These are phyloP conservation scores for Pseudorhombus dupliciocellatus DNA, from an alignment of 2,113 vertebrate species.

Conservation along the genomic window DNA sequence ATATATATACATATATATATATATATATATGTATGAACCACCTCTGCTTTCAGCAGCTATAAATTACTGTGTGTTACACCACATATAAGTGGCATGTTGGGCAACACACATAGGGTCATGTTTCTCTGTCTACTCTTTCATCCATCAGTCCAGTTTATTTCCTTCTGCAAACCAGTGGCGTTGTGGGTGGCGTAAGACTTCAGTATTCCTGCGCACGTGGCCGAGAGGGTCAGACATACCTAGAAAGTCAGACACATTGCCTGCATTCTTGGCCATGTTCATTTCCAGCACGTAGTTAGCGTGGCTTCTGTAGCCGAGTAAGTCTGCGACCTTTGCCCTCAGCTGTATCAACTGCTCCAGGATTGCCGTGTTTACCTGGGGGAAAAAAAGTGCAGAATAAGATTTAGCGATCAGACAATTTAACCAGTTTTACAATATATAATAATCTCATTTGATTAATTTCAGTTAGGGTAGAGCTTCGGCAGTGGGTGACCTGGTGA, in stretches of 20 bases:
- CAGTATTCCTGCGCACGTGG: conserved; percentile 3
- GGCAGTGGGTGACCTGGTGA: background rate
- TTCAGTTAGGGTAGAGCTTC: background rate
- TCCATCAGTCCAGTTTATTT: background rate
- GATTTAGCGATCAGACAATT: background rate
- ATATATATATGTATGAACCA: background rate
- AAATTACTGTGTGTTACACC: conserved; percentile 1
- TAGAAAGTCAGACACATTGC: conserved; percentile 86
- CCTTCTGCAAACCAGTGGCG: background rate
- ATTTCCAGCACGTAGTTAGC: conserved; percentile 93
- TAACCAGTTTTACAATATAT: background rate
- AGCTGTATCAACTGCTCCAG: conserved; percentile 88
- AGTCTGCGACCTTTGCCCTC: conserved; percentile 85
- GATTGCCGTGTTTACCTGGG: conserved; percentile 89
- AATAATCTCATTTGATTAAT: too few species aligned
- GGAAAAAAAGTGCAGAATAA: conserved; percentile 9
- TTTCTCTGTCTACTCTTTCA: conserved; percentile 3
- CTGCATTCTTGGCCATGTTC: conserved; percentile 91
- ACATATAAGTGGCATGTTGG: background rate
- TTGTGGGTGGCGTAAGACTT: background rate
- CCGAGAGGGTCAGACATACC: conserved; percentile 75
- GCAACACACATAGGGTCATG: conserved; percentile 5
- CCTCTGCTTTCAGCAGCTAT: background rate
- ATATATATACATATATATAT: too few species aligned
- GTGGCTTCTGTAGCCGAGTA: conserved; percentile 90